Evolutionary conservation across 1,140 invertebrate species (phyloP), one percentile per base, ranked within the genome.

Genomic region (Rhysida immarginata): DNA sequence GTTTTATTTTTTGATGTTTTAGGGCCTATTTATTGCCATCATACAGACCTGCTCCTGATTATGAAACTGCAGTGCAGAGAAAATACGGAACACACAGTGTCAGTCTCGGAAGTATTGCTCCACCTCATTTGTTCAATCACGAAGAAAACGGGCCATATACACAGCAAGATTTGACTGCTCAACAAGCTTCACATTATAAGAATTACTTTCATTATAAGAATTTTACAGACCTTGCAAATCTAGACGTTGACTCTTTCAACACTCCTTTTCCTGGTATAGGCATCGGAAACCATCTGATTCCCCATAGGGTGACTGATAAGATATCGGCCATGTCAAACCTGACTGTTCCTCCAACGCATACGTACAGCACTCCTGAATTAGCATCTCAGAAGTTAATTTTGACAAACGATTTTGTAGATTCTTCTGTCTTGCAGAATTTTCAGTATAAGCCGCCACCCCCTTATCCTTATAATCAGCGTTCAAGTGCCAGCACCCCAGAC

Each of bases 31-130:
- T 35, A 35, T 35, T 35, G 29, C 91, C 91, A 0, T 85, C 85
- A 0, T 96, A 96, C 68, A 79, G 91, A 29, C 86, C 84, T 23
- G 88, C 89, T 1, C 92, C 92, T 0, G 90, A 94, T 69, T 96
- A 96, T 67, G 88, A 95, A 65, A 90, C 88, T 0, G 90, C 92
- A 3, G 78, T 96, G 45, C 85, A 86, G 65, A 66, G 72, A 35
- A 77, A 76, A 58, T 76, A 76, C 61, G 70, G 64, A 55, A 68
- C 59, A 45, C 46, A 24, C 13, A 26, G 49, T 5, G 13, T 25
- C 26, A 25, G 13, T 26, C 8, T 51, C 13, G 49, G 49, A 21
- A 51, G 24, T 14, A 21, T 54, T 27, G 55, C 55, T 26, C 43
- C 58, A 43, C 56, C 54, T 49, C 56, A 58, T 48, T 23, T 21